Evolutionary conservation across 1,140 invertebrate genomes (phyloP).

Genomic region (Phymastichus coffea): DNA sequence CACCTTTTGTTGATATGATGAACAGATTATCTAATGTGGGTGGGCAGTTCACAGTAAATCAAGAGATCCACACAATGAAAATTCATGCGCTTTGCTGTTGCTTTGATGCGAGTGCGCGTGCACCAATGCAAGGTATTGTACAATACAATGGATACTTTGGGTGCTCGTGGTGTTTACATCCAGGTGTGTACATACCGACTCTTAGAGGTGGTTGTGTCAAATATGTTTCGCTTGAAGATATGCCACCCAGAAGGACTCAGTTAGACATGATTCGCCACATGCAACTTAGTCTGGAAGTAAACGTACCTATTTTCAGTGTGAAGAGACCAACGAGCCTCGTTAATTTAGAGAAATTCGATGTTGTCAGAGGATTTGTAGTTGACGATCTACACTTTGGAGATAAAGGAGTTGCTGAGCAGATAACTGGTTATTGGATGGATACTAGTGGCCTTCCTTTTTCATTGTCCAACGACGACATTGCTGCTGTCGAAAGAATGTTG

Average conservation of each 20-base stretch:
- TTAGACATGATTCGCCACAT: not conserved
- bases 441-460: not conserved
- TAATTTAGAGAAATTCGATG: not conserved
- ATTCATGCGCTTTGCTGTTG: slow-evolving; percentile 17
- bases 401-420: not conserved
- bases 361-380: not conserved
- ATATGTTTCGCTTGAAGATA: not conserved
- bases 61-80: not conserved
- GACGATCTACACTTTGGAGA: not conserved
- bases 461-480: not conserved
- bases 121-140: slow-evolving; percentile 13
- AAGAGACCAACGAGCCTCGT: not conserved
- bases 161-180: slow-evolving; percentile 26
- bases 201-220: not conserved
- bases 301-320: not conserved
- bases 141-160: slow-evolving; percentile 26
- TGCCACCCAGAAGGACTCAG: not conserved
- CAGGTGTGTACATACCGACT: slow-evolving; percentile 4
- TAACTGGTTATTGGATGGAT: not conserved
- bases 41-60: not conserved
- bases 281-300: not conserved
- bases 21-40: slow-evolving; percentile 6
- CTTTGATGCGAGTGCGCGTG: slow-evolving; percentile 21
- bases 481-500: not conserved
- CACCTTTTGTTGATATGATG: slow-evolving; percentile 9